Base-by-base conservation (phyloP, 2,888 invertebrate genomes). In the Oxytorus armatus region DNA sequence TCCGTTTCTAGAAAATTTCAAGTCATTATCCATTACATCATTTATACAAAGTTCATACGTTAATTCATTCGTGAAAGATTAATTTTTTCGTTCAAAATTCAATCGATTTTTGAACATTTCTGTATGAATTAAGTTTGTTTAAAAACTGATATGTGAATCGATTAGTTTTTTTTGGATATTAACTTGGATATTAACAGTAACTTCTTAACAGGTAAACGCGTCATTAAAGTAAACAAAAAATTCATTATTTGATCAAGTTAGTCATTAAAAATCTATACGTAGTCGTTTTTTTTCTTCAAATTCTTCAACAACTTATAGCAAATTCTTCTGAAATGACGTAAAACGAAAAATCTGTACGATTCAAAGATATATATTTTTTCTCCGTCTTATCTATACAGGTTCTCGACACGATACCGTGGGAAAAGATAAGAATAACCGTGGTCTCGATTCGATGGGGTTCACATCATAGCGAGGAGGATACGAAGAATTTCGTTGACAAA, bases 321-420 rank as follows among this genome's bases (percentile, higher is more conserved):
- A 36, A 36, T 36, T 36, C 7, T 3, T 36, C 10, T 8, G 36
- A 8, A 36, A 36, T 8, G 10, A 51, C 4, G 21, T 21, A 51
- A 51, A 51, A 51, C 14, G 14, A 16, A 16, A 16, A 47, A 14
- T 47, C 14, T 47, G 16, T 47, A 47, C 3, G 44, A 16, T 47
- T 14, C 4, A 14, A 7, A 47, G 3, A 16, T 47, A n/a, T n/a
- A n/a, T n/a, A n/a, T 47, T n/a, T 42, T n/a, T 10, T 42, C 2
- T 42, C 11, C 10, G 10, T 47, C 3, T 47, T 47, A 14, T 14
- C 3, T 16, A 1, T 7, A 47, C 84, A 92, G 91, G 89, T 92
- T 11, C 88, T 92, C 69, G 91, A 91, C 72, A 90, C 91, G 36
- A 91, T 92, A 68, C 92, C 92, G 4, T 91, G 92, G 91, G 90